Evolutionary conservation across 2,888 invertebrate genomes (phyloP).

Genomic region (Hymenopus coronatus): DNA sequence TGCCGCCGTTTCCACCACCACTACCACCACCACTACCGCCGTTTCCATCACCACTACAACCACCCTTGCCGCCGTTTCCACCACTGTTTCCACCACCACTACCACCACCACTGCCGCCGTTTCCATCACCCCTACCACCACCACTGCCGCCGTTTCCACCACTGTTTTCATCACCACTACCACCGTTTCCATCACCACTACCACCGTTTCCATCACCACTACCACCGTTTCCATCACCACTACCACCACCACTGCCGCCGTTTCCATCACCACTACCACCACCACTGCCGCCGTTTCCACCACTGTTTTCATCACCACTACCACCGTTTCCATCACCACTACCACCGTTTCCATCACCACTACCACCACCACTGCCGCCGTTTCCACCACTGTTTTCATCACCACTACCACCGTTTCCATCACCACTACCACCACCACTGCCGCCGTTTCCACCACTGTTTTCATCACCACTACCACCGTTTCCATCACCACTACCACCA

Average conservation of each 20-base stretch:
- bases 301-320: not conserved
- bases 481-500: too few species aligned
- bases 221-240: not conserved
- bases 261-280: not conserved
- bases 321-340: not conserved
- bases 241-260: not conserved
- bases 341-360: not conserved
- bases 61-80: not conserved
- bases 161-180: not conserved
- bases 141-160: not conserved
- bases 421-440: too few species aligned
- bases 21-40: not conserved
- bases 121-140: not conserved
- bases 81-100: too few species aligned
- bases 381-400: too few species aligned
- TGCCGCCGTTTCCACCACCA: not conserved
- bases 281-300: not conserved
- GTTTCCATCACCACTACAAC: not conserved
- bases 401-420: too few species aligned
- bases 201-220: not conserved
- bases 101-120: not conserved
- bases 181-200: not conserved
- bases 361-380: not conserved
- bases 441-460: too few species aligned
- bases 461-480: too few species aligned